These are phyloP conservation scores for Valencia hispanica DNA, from an alignment of 2,797 vertebrate genomes.

Conservation along the genomic window DNA sequence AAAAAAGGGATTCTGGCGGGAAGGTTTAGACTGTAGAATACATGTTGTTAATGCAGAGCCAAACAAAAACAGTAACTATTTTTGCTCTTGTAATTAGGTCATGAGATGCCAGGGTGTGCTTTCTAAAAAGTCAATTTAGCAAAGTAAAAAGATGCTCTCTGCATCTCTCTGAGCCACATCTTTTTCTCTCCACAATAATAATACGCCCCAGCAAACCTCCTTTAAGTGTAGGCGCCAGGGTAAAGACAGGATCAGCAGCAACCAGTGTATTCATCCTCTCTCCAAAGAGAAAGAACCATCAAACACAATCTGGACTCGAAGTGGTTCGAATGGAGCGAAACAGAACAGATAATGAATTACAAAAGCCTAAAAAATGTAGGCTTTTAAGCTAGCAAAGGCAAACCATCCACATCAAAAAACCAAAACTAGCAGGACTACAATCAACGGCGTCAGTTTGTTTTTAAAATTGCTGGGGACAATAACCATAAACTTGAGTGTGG, in stretches of 20 bases:
- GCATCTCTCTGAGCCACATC: constrained; percentile 17
- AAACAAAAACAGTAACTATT: constrained; percentile 50
- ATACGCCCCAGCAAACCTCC: constrained; percentile 20
- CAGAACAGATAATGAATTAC: constrained; percentile 3
- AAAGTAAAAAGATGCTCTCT: constrained; percentile 24
- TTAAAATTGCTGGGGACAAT: no score
- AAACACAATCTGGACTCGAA: constrained; percentile 5
- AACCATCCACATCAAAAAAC: constrained; percentile 1
- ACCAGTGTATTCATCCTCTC: constrained; percentile 13
- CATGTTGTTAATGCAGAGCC: constrained; percentile 35
- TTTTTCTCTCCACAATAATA: constrained; percentile 20
- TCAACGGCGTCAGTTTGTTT: no score
- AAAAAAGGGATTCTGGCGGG: constrained; percentile 18
- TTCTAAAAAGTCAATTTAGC: constrained; percentile 54
- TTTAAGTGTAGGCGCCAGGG: constrained; percentile 11
- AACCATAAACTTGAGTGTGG: no score
- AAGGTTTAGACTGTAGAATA: constrained; percentile 28
- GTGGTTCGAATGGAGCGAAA: constrained; percentile 7
- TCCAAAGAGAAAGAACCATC: background rate
- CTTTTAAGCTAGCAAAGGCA: background rate
- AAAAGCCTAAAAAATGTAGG: constrained; percentile 2
- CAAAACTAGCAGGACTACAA: background rate
- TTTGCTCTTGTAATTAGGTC: constrained; percentile 59
- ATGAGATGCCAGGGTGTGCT: constrained; percentile 40
- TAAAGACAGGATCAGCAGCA: constrained; percentile 13